Evolutionary conservation across 2,797 vertebrate genomes (phyloP), one percentile per base, ranked within the genome.

Genomic region (Anguilla megastoma): DNA sequence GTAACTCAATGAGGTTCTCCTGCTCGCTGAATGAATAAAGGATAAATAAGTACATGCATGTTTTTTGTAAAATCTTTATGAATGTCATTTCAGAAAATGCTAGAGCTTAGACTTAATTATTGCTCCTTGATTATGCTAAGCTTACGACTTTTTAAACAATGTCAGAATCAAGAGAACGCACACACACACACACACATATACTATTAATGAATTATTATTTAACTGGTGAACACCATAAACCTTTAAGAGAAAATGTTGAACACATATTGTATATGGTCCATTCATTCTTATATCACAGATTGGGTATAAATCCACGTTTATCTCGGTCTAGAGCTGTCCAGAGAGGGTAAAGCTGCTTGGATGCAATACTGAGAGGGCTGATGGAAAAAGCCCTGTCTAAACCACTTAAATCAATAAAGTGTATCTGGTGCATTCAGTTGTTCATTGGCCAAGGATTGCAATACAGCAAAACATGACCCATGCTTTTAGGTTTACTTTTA

Each of bases 401-500:
- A 85, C 84, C 56, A n/a, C 58, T 58, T 4, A 84, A 84, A 56
- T 85, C 56, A 58, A 33, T 10, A 21, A 30, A n/a, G 27, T 56
- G 48, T 60, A n/a, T 56, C 54, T 85, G 60, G 3, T 18, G 21
- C 41, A 82, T 82, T 50, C 45, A 85, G 18, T 18, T 56, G 54
- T 85, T 27, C 27, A 33, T 12, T 60, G 27, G 54, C 30, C 54
- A 58, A 85, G 84, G 12, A 36, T 18, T 36, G 54, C 52, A 58
- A 41, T 33, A 60, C 50, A 14, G 54, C 16, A 21, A 66, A 66
- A 85, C 52, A 56, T 21, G 27, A 60, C 56, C 52, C 18, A 1
- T 16, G 52, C 27, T 36, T 56, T 60, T 83, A 36, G 58, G 69
- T 80, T 86, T 54, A 74, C 63, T 58, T 88, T 80, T 66, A 76